Evolutionary conservation across 1,140 invertebrate genomes (phyloP).

Genomic region (Zaprionus gabonicus): DNA sequence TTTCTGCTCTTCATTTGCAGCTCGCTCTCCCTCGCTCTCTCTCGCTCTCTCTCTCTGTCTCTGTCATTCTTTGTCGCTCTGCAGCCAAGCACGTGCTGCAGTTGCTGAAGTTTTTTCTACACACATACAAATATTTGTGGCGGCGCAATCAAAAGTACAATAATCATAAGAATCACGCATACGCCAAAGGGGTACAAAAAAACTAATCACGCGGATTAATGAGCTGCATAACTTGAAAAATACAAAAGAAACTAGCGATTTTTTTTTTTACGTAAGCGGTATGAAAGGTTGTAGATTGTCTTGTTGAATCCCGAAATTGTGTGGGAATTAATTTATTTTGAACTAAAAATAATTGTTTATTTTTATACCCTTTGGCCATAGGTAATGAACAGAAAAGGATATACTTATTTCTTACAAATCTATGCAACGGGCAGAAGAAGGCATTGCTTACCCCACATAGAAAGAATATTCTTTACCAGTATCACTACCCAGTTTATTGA

Average conservation of each 20-base stretch:
- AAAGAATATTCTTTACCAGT: too few species aligned
- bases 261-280: neutral
- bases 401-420: too few species aligned
- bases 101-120: slow-evolving; percentile 54
- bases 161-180: slow-evolving; percentile 67
- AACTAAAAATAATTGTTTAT: too few species aligned
- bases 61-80: neutral
- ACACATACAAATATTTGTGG: slow-evolving; percentile 6
- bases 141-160: slow-evolving; percentile 59
- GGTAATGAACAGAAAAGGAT: too few species aligned
- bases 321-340: too few species aligned
- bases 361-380: too few species aligned
- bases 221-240: neutral
- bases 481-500: too few species aligned
- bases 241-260: neutral
- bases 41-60: neutral
- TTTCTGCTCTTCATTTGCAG: slow-evolving; percentile 14
- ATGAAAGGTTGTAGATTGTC: neutral
- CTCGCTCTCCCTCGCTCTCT: neutral
- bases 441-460: too few species aligned
- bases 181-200: slow-evolving; percentile 17
- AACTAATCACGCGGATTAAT: slow-evolving; percentile 23
- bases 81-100: slow-evolving; percentile 65
- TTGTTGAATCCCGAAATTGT: too few species aligned
- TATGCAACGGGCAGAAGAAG: too few species aligned